Percentiles rank a stretch among this genome's conserved stretches.
Evolutionary conservation across 2,113 vertebrate genomes (phyloP).

Genomic region (Pitta sordida): DNA sequence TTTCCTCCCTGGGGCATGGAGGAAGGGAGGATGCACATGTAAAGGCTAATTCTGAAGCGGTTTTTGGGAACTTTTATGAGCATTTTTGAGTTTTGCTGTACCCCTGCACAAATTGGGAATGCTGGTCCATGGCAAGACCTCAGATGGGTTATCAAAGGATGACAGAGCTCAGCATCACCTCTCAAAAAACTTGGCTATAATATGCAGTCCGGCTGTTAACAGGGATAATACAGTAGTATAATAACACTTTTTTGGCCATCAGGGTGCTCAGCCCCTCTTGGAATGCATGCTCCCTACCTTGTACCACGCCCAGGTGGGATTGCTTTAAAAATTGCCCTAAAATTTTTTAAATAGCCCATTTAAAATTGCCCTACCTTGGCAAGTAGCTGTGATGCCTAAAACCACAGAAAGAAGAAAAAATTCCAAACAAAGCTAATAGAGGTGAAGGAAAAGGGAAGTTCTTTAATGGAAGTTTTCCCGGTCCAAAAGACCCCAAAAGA

Average conservation of each 20-base stretch:
- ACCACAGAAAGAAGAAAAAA: too few relatives aligned
- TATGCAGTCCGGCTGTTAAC: not conserved
- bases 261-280: not conserved
- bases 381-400: too few relatives aligned
- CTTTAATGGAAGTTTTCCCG: too few relatives aligned
- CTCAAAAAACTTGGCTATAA: not conserved
- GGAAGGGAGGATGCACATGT: not conserved
- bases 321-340: not conserved
- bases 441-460: too few relatives aligned
- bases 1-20: not conserved
- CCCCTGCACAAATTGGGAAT: not conserved
- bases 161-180: not conserved
- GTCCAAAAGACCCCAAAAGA: too few relatives aligned
- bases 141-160: accelerated
- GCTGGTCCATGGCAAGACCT: not conserved
- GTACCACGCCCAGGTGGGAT: not conserved
- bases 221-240: not conserved
- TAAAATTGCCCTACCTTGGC: too few relatives aligned
- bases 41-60: not conserved
- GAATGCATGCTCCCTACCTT: not conserved
- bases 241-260: not conserved
- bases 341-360: too few relatives aligned
- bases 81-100: not conserved
- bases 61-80: not conserved
- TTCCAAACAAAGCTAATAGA: too few relatives aligned